These are phyloP conservation scores for Serinus canaria DNA, from an alignment of 2,113 vertebrate genomes.

Conservation along the genomic window DNA sequence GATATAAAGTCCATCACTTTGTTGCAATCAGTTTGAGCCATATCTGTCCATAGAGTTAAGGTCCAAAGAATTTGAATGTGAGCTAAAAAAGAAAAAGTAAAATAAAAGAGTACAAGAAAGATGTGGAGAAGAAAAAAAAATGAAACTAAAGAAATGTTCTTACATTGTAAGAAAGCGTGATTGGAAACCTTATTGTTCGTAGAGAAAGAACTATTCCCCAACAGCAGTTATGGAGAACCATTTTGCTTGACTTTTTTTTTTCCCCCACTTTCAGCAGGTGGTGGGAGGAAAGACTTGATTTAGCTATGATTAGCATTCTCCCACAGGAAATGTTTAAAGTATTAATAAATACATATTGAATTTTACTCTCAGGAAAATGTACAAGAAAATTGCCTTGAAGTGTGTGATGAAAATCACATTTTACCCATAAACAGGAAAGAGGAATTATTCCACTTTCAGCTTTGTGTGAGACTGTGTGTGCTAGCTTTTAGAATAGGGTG, in stretches of 20 bases:
- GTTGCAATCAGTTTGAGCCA: background rate
- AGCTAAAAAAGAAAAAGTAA: background rate
- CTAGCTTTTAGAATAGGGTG: background rate
- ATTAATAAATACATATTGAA: conserved; percentile 62
- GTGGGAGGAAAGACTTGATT: background rate
- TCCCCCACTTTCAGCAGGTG: background rate
- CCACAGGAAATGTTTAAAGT: background rate
- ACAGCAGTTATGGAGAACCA: background rate
- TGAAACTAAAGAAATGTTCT: background rate
- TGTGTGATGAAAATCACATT: background rate
- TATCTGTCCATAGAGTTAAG: background rate
- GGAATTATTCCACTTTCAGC: background rate
- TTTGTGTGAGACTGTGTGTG: background rate
- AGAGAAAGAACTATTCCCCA: background rate
- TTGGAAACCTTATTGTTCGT: background rate
- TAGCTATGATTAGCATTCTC: background rate
- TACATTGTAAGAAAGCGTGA: background rate
- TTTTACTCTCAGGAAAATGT: conserved; percentile 17
- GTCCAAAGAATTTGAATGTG: background rate
- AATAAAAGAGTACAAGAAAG: background rate
- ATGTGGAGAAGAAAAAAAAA: background rate
- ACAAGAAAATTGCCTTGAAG: conserved; percentile 11
- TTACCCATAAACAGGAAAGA: background rate
- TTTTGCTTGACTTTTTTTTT: background rate
- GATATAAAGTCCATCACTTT: background rate